Evolutionary conservation across 30 jellyfish, hydroid and myxozoan genomes (phyloP), one percentile per base, ranked within the genome.

Genomic region (Turritopsis dohrnii): DNA sequence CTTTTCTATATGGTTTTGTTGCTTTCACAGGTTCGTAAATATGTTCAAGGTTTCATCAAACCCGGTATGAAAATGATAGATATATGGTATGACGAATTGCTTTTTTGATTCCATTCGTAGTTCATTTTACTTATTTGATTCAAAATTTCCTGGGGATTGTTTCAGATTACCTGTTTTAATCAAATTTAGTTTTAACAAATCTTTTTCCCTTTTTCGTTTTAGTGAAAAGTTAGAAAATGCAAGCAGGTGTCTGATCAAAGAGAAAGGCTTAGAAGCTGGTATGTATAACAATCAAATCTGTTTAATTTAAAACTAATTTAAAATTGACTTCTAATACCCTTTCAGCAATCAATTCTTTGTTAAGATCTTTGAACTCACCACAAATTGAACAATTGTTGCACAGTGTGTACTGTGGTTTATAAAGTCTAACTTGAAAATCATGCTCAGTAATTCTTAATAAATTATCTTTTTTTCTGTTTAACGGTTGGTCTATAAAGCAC

Each of bases 41-140:
- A 95, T 79, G 97, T 95, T 65, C 89, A 84, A 93, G 90, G 92
- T 28, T 90, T 54, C 86, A 86, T 95, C 30, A 90, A 90, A 65
- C 99, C 99, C 21, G 99, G 99, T 29, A 73, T 95, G 88, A 95
- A 84, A 72, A 95, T 95, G 99, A 88, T 95, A 27, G 99, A 95
- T 54, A 95, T 95, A 18, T 95, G 99, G 99, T 95, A 88, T 53
- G 99, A 3, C 60, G n/a, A n/a, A n/a, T n/a, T n/a, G 5, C 9
- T 41, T 41, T 41, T 13, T 41, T 41, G 9, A 21, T 21, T 28
- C 16, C 77, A 1, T 21, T 26, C n/a, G n/a, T n/a, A n/a, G n/a
- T n/a, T n/a, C n/a, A n/a, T n/a, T n/a, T n/a, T n/a, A n/a, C n/a
- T n/a, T n/a, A n/a, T 69, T 26, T 74, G 65, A 74, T 30, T 74